phyloP scores from a whole-genome alignment of 1,140 invertebrate genomes.

The Panagrolaimus sp. region DNA sequence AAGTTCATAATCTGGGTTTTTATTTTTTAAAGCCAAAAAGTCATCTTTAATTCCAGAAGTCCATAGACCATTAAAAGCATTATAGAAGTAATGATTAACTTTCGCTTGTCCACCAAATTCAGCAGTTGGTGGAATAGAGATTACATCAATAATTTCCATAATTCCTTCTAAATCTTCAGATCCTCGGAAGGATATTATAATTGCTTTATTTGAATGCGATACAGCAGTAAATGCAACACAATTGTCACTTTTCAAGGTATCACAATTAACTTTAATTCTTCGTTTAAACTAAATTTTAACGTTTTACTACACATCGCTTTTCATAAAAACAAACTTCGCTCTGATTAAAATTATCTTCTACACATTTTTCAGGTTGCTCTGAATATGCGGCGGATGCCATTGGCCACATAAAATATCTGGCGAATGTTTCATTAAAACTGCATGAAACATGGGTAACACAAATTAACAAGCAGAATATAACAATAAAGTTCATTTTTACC shows the following conservation, averaged over 20 bases:
- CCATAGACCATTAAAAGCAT: constrained; percentile 39
- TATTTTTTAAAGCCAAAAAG: constrained; percentile 22
- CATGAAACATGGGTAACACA: too few relatives aligned
- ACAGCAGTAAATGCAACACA: constrained; percentile 44
- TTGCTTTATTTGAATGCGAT: constrained; percentile 29
- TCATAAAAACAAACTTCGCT: neutral
- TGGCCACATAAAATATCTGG: constrained; percentile 34
- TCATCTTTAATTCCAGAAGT: constrained; percentile 35
- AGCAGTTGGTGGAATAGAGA: constrained; percentile 27
- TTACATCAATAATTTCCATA: constrained; percentile 34
- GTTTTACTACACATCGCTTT: too few relatives aligned
- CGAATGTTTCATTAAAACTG: constrained; percentile 25
- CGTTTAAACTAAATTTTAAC: too few relatives aligned
- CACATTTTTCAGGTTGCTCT: constrained; percentile 25
- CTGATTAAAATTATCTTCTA: constrained; percentile 31
- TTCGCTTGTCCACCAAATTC: constrained; percentile 24
- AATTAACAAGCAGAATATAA: too few relatives aligned
- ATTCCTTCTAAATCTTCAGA: constrained; percentile 45
- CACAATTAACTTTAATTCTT: neutral
- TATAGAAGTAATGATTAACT: constrained; percentile 39
- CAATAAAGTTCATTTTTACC: too few relatives aligned
- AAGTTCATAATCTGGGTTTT: constrained; percentile 38
- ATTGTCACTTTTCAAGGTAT: constrained; percentile 23
- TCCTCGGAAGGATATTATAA: constrained; percentile 41
- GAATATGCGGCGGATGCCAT: constrained; percentile 40